Evolutionary conservation across 2,113 vertebrate genomes (phyloP).

Genomic region (Pluvianellus socialis): DNA sequence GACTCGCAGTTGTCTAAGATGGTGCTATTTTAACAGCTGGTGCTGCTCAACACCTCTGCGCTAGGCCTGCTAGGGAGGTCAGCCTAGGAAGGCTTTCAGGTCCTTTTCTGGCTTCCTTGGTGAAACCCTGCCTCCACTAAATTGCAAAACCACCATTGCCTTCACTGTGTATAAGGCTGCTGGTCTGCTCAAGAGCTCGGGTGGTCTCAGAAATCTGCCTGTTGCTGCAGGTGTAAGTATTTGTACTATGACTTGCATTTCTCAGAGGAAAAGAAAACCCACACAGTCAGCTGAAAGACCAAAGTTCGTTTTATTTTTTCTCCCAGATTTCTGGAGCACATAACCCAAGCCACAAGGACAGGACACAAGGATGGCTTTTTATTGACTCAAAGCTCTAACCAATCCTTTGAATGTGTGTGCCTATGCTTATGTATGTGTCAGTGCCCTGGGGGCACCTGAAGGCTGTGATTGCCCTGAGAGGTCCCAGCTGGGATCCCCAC

Average conservation of each 20-base stretch:
- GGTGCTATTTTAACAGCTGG: neutral
- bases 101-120: neutral
- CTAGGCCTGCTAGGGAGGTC: neutral
- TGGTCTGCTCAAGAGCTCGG: neutral
- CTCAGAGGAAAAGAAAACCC: neutral
- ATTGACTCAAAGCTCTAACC: neutral
- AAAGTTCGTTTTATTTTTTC: neutral
- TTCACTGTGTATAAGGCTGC: neutral
- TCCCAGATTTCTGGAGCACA: neutral
- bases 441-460: neutral
- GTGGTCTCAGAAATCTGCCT: neutral
- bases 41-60: neutral
- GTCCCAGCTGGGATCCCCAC: neutral
- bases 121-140: neutral
- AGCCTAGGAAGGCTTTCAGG: neutral
- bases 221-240: neutral
- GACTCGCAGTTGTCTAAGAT: neutral
- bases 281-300: neutral
- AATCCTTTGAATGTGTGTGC: neutral
- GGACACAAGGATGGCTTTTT: neutral
- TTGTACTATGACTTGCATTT: neutral
- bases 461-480: neutral
- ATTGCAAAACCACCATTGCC: neutral
- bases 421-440: rapidly evolving
- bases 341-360: neutral